Evolutionary conservation across 30 jellyfish, hydroid and myxozoan species (phyloP).

Genomic region (Aurelia coerulea): DNA sequence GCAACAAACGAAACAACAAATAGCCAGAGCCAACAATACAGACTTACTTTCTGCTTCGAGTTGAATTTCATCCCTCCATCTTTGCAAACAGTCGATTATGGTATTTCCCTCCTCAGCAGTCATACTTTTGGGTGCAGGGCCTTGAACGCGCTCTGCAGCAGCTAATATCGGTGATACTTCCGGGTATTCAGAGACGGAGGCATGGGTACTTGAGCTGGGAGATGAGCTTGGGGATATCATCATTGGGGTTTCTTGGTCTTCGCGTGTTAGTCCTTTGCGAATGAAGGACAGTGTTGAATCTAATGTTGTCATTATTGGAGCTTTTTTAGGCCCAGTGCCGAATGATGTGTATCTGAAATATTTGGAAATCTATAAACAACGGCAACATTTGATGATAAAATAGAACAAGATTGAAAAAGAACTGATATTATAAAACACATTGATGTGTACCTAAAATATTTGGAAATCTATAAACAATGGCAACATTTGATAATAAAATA

Average conservation of each 20-base stretch:
- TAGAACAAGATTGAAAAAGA: not conserved
- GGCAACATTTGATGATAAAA: too few relatives aligned
- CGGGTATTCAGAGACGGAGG: not conserved
- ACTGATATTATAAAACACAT: too few relatives aligned
- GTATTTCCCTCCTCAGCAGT: constrained; percentile 48
- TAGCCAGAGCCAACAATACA: too few relatives aligned
- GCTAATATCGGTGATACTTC: constrained; percentile 29
- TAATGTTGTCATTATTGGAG: constrained; percentile 42
- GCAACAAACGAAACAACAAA: too few relatives aligned
- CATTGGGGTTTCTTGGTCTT: constrained; percentile 56
- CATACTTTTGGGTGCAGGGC: constrained; percentile 67
- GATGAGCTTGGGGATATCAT: constrained; percentile 62
- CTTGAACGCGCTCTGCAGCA: constrained; percentile 52
- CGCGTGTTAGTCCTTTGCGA: constrained; percentile 15
- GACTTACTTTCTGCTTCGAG: constrained; percentile 50
- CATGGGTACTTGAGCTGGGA: constrained; percentile 37
- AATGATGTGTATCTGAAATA: constrained; percentile 21
- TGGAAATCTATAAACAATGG: too few relatives aligned
- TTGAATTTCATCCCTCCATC: constrained; percentile 63
- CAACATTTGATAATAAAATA: not conserved
- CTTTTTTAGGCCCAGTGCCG: constrained; percentile 58
- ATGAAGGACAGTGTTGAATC: constrained; percentile 57
- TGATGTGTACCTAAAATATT: constrained; percentile 12
- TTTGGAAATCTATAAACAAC: too few relatives aligned
- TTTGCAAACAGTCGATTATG: constrained; percentile 41